Conservation (phyloP, 2,888 invertebrate species). For the Cyrtodaria siliqua region DNA sequence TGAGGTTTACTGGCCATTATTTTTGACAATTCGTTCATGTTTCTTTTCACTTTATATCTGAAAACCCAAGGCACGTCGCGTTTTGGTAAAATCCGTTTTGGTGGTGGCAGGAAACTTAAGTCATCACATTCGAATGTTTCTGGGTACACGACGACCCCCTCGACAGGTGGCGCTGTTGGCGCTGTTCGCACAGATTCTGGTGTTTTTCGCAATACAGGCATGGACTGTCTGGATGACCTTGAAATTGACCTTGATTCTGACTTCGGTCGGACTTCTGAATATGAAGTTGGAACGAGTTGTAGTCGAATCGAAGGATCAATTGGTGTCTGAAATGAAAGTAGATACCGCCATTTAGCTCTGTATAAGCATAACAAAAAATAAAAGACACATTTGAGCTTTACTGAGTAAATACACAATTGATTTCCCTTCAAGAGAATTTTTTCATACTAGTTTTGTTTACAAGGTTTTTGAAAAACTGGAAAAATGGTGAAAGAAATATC, state of each 20-base stretch:
- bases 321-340: constrained; percentile 8
- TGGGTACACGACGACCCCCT: constrained; percentile 64
- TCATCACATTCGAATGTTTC: constrained; percentile 74
- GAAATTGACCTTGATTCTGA: constrained; percentile 58
- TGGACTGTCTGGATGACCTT: constrained; percentile 41
- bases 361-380: too few species aligned
- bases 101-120: constrained; percentile 72
- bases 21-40: constrained; percentile 78
- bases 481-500: too few species aligned
- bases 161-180: constrained; percentile 61
- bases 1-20: constrained; percentile 79
- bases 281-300: constrained; percentile 67
- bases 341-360: too few species aligned
- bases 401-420: too few species aligned
- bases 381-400: too few species aligned
- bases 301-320: constrained; percentile 34
- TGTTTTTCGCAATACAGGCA: constrained; percentile 56
- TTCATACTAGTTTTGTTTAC: too few species aligned
- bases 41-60: constrained; percentile 80
- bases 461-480: too few species aligned
- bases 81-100: constrained; percentile 71
- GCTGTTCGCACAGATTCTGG: constrained; percentile 70
- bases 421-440: too few species aligned
- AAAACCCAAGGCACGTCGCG: constrained; percentile 80
- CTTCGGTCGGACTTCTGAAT: constrained; percentile 65